Percentiles rank a stretch among this genome's conserved stretches.
Evolutionary conservation across 2,113 vertebrate species (phyloP).

Genomic region (Ammodytes marinus): DNA sequence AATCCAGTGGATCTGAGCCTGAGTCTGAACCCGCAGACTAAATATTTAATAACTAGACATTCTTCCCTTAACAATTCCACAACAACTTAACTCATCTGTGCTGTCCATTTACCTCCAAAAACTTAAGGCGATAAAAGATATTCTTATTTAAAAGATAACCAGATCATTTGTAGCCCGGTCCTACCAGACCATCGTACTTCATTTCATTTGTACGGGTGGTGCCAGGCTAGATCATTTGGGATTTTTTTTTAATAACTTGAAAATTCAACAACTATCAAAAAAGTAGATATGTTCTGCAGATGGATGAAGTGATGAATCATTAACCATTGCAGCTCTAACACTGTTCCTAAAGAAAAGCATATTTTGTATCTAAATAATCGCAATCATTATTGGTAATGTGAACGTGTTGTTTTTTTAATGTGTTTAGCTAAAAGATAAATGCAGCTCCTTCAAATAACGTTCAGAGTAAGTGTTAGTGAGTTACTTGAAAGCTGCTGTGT

Average conservation of each 20-base stretch:
- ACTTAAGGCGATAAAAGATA: neutral
- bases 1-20: neutral
- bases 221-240: neutral
- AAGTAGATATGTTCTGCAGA: neutral
- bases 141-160: neutral
- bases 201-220: no score
- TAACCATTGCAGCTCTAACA: no score
- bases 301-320: neutral
- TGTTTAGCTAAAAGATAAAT: neutral
- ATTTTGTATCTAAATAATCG: neutral
- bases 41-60: neutral
- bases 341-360: neutral
- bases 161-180: no score
- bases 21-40: slow-evolving; percentile 48
- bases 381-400: neutral
- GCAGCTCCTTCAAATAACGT: neutral
- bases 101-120: neutral
- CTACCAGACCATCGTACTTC: no score
- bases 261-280: neutral
- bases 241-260: neutral
- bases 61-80: neutral
- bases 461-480: neutral
- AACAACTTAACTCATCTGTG: neutral
- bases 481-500: neutral
- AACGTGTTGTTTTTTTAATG: neutral